Evolutionary conservation across 2,113 vertebrate genomes (phyloP).

Genomic region (Irena cyanogastra): DNA sequence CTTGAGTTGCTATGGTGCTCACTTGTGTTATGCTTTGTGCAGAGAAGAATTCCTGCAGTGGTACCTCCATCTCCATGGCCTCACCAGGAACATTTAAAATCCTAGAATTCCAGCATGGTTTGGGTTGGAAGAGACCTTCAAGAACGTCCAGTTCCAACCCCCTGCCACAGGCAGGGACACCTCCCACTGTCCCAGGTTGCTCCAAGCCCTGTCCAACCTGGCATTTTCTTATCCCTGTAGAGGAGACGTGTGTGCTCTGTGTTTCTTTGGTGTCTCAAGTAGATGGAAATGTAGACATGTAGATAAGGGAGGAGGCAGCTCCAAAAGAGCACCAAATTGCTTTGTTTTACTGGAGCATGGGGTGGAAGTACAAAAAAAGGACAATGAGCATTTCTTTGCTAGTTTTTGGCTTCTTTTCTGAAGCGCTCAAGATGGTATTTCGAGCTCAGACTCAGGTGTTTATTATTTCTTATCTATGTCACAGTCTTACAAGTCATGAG

Average conservation of each 20-base stretch:
- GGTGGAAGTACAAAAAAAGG: background rate
- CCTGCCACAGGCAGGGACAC: background rate
- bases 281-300: accelerated
- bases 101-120: background rate
- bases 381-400: background rate
- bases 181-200: background rate
- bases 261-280: background rate
- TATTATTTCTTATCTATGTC: too few species aligned
- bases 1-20: background rate
- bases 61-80: background rate
- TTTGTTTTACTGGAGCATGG: background rate
- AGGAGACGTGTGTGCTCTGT: background rate
- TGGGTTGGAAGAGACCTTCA: background rate
- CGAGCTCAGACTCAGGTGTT: too few species aligned
- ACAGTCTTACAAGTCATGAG: too few species aligned
- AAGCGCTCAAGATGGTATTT: too few species aligned
- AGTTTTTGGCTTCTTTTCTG: too few species aligned
- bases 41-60: background rate
- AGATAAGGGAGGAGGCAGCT: background rate
- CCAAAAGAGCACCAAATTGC: background rate
- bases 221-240: background rate
- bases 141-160: background rate
- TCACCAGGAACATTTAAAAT: background rate
- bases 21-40: background rate
- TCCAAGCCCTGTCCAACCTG: background rate